These are phyloP conservation scores for Malacosoma neustria DNA, from an alignment of 2,888 invertebrate genomes.

Conservation along the genomic window DNA sequence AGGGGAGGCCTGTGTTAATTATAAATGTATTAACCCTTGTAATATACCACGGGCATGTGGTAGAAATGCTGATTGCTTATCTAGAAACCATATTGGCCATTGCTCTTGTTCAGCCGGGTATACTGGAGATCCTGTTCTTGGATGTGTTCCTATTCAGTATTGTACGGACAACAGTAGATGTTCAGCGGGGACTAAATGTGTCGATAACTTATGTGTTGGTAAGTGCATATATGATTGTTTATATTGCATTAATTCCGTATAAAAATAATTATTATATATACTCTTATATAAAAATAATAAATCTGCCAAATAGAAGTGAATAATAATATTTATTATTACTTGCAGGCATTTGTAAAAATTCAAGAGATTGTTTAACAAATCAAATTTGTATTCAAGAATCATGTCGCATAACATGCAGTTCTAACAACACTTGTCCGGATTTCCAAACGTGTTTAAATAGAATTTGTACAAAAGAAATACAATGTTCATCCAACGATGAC, in stretches of 20 bases:
- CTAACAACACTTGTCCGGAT: conserved; percentile 87
- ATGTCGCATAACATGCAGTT: conserved; percentile 89
- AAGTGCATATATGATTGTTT: conserved; percentile 30
- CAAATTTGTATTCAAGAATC: conserved; percentile 90
- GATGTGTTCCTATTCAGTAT: conserved; percentile 88
- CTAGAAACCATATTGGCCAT: conserved; percentile 85
- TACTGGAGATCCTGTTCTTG: conserved; percentile 90
- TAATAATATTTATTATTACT: too few species aligned
- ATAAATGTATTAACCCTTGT: conserved; percentile 89
- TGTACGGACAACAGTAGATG: conserved; percentile 88
- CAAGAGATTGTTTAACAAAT: conserved; percentile 88
- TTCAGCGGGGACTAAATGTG: conserved; percentile 87
- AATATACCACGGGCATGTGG: conserved; percentile 88
- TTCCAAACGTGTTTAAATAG: conserved; percentile 89
- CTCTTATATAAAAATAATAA: too few species aligned
- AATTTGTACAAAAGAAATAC: conserved; percentile 88
- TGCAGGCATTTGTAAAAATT: conserved; percentile 83
- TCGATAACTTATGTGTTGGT: conserved; percentile 86
- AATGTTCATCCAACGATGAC: conserved; percentile 82
- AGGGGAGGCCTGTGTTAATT: conserved; percentile 84
- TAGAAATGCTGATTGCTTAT: conserved; percentile 82
- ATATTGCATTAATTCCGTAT: too few species aligned
- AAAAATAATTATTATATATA: too few species aligned
- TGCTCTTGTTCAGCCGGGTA: conserved; percentile 90
- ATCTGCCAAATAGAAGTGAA: too few species aligned